Base-by-base conservation (phyloP, 2,113 vertebrate genomes). In the Rhabdornis inornatus region DNA sequence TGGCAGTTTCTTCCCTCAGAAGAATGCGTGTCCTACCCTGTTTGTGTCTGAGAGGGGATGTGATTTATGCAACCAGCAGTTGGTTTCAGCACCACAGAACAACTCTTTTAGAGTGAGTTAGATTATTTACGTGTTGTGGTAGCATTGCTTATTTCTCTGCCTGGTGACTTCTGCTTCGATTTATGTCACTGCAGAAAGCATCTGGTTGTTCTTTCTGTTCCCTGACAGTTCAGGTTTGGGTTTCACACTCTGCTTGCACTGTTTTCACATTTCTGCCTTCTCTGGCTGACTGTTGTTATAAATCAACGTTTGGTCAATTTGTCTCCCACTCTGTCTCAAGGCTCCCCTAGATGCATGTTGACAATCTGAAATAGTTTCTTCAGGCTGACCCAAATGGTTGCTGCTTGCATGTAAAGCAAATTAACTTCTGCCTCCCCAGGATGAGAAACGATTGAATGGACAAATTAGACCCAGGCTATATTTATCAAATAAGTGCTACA, bases 181-280 rank as follows among this genome's bases (percentile, higher is more conserved):
- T 96, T 96, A 92, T 95, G 92, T 94, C 96, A 89, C 86, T 89
- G 86, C 83, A 96, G 91, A 95, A 92, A 93, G 83, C 91, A 92
- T 74, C 94, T 95, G 76, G 68, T 85, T 82, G 80, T 95, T 95
- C 94, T 74, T 89, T 70, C 89, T 81, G 91, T 52, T 94, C 80
- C 83, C 91, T 95, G 96, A 95, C 94, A 94, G 76, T 92, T 94
- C 83, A 83, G 52, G 86, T 90, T 95, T 94, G 87, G 92, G 72
- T 90, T 93, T 96, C 91, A 75, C 94, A 90, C 91, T 97, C 76
- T 66, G 55, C 92, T 94, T 77, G 39, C 76, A 44, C 86, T 89
- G 56, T 87, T 95, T 93, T 80, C 86, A 89, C 83, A 21, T 94
- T 92, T 74, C 83, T 93, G 89, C 89, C 68, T 89, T 59, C 86